These are phyloP conservation scores for Chrysotoxum bicinctum DNA, from an alignment of 2,888 invertebrate genomes.

Conservation along the genomic window DNA sequence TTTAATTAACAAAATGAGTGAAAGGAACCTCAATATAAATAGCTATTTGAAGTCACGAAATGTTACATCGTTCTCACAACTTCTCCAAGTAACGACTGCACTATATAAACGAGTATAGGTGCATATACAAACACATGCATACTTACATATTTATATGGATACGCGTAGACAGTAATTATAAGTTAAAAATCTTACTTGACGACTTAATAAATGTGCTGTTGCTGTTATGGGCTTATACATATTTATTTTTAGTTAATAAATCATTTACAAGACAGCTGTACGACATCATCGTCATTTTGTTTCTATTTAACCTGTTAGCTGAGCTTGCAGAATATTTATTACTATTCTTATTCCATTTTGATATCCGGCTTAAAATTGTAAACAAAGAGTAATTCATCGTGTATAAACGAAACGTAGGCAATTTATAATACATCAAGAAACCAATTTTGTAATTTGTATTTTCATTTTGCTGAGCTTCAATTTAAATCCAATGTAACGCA, in stretches of 20 bases:
- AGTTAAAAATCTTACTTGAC: constrained; percentile 37
- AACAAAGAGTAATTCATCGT: background rate
- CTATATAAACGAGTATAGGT: background rate
- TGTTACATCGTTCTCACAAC: constrained; percentile 28
- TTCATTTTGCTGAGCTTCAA: background rate
- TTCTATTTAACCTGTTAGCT: background rate
- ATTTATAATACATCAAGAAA: background rate
- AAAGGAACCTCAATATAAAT: background rate
- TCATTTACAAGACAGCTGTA: constrained; percentile 13
- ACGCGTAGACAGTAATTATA: background rate
- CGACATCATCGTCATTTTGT: background rate
- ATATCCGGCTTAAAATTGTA: background rate
- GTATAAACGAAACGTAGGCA: background rate
- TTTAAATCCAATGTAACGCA: background rate
- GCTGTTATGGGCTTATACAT: background rate
- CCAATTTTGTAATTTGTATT: background rate
- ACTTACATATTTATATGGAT: background rate
- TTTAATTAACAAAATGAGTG: constrained; percentile 29
- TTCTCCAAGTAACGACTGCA: background rate
- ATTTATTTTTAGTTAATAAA: background rate
- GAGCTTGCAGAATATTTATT: background rate
- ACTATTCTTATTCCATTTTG: background rate
- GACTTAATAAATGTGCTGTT: constrained; percentile 14
- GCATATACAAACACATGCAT: background rate
- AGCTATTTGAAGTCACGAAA: constrained; percentile 33